Evolutionary conservation across 2,113 vertebrate genomes (phyloP), one percentile per base, ranked within the genome.

Genomic region (Picathartes gymnocephalus): DNA sequence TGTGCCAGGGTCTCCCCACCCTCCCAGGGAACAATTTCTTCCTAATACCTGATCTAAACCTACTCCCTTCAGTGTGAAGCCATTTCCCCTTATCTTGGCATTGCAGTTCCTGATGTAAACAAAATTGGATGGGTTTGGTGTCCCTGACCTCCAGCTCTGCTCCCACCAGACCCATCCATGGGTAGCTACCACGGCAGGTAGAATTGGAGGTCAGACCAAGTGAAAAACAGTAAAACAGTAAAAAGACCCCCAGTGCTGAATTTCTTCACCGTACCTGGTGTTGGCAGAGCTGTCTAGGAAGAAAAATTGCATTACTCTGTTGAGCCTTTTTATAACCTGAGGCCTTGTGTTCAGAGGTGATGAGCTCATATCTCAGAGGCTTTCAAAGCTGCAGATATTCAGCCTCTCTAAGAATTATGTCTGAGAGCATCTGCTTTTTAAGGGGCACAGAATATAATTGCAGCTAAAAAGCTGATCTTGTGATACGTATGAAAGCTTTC

Each of bases 381-480:
- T 95, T 76, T 90, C 9, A 13, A 45, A 71, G 73, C 90, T 92
- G 68, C 73, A 64, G 14, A 31, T 61, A 9, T 77, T 92, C 65
- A 62, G 33, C 51, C 56, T 86, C 37, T 92, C 48, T 31, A 79
- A 86, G 81, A 94, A 78, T 81, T 69, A 60, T 9, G 35, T 86
- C 77, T 91, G 86, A 91, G 85, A 86, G 77, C 54, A 73, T 91
- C 50, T 48, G 68, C 68, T 86, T 86, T 91, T 85, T 62, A 74
- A 68, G 56, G 61, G 61, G 10, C 5, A 1, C 60, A 25, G 56
- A 78, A 73, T 64, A 66, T 94, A 90, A 88, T 39, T 81, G 47
- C 78, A 79, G 56, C 88, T 87, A 62, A 88, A 85, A 87, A 30
- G 33, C 73, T 81, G 47, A 65, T 86, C 62, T 81, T 60, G 7